Conservation (phyloP, 2,888 invertebrate genomes). For the Aspidapion aeneum region DNA sequence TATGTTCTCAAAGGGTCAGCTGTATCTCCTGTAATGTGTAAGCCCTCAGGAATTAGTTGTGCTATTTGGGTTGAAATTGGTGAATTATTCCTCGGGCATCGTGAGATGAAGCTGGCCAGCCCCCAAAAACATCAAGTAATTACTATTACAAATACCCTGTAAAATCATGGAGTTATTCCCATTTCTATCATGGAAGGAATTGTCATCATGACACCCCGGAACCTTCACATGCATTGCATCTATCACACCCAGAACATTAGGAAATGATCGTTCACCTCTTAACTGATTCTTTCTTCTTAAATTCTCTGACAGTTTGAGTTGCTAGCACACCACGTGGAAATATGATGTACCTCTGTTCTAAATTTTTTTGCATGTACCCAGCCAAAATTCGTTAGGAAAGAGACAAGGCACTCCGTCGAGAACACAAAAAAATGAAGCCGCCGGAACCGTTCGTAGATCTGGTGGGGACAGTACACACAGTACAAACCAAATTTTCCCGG, state of each 20-base stretch:
- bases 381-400: too few relatives aligned
- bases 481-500: too few relatives aligned
- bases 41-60: neutral
- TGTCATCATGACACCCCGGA: conserved; percentile 13
- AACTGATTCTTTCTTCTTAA: neutral
- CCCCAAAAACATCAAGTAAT: conserved; percentile 15
- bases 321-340: too few relatives aligned
- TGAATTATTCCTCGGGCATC: conserved; percentile 8
- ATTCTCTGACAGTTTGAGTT: too few relatives aligned
- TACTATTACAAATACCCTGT: conserved; percentile 14
- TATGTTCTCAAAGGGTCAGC: conserved; percentile 14
- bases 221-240: conserved; percentile 20
- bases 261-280: conserved; percentile 6
- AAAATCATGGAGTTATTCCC: conserved; percentile 10
- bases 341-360: too few relatives aligned
- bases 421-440: too few relatives aligned
- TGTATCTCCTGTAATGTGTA: conserved; percentile 15
- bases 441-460: too few relatives aligned
- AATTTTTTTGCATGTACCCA: too few relatives aligned
- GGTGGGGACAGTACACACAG: too few relatives aligned
- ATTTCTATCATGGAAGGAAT: conserved; percentile 22
- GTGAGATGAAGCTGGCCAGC: conserved; percentile 17
- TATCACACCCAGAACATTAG: conserved; percentile 18
- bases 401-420: too few relatives aligned
- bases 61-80: conserved; percentile 6